A percentile compares a stretch with the other conserved stretches of the same genome.
phyloP scores from a whole-genome alignment of 2,888 invertebrate species.

The Allygus modestus region DNA sequence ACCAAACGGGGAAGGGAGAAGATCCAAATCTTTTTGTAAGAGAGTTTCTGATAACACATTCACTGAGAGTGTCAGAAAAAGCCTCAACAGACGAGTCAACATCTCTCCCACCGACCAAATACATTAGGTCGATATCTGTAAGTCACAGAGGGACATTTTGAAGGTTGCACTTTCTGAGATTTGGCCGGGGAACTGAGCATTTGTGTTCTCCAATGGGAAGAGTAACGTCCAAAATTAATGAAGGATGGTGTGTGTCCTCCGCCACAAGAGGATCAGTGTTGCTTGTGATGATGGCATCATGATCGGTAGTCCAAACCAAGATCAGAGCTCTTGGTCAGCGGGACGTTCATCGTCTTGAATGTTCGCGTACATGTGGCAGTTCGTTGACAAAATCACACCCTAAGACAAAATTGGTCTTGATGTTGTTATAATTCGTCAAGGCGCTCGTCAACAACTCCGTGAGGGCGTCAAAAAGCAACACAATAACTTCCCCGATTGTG shows the following conservation, averaged over 20 bases:
- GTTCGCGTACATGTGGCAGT: too few species aligned
- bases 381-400: too few species aligned
- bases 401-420: too few species aligned
- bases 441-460: too few species aligned
- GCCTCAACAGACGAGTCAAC: background rate
- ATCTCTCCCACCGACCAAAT: background rate
- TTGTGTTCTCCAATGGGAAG: background rate
- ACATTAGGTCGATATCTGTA: background rate
- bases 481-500: too few species aligned
- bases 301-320: background rate
- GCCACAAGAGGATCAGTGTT: background rate
- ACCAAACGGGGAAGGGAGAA: slow-evolving; percentile 4
- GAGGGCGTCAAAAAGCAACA: too few species aligned
- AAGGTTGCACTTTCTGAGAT: slow-evolving; percentile 10
- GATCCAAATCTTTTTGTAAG: background rate
- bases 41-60: slow-evolving; percentile 3
- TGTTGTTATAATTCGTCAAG: too few species aligned
- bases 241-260: background rate
- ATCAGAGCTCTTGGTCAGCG: too few species aligned
- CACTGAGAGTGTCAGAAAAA: background rate
- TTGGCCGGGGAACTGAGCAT: background rate
- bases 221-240: background rate
- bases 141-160: background rate
- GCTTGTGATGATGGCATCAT: background rate
- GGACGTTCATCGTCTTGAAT: too few species aligned